Percentiles rank a stretch among this genome's conserved stretches.
These are phyloP conservation scores for Steinernema khuongi DNA, from an alignment of 1,140 invertebrate species.

Conservation along the genomic window DNA sequence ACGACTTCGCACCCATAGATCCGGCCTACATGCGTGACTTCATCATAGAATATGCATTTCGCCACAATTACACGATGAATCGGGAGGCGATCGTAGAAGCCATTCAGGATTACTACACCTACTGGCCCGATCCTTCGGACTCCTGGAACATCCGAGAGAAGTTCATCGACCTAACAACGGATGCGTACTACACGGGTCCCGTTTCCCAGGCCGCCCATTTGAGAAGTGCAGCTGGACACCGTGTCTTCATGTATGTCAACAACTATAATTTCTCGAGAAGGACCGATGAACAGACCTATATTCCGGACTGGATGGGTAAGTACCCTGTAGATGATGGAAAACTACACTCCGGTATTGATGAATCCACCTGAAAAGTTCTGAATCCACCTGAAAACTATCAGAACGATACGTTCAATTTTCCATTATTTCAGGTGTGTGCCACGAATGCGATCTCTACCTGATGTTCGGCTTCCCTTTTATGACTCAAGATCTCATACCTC, in stretches of 20 bases:
- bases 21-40: conserved; percentile 46
- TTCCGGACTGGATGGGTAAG: conserved; percentile 52
- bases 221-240: conserved; percentile 50
- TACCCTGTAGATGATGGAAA: not conserved
- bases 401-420: not conserved
- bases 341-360: not conserved
- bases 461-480: conserved; percentile 56
- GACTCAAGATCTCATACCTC: conserved; percentile 45
- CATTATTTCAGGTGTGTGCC: conserved; percentile 41
- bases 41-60: conserved; percentile 51
- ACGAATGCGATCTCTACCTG: conserved; percentile 56
- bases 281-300: conserved; percentile 27
- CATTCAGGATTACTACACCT: conserved; percentile 53
- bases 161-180: conserved; percentile 53
- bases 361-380: not conserved
- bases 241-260: conserved; percentile 56
- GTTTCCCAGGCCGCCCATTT: conserved; percentile 54
- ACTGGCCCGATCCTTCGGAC: conserved; percentile 53
- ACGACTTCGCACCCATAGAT: conserved; percentile 50
- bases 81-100: conserved; percentile 55
- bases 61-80: conserved; percentile 58
- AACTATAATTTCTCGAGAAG: conserved; percentile 53
- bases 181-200: conserved; percentile 54
- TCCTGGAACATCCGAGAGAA: conserved; percentile 53
- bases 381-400: not conserved